Evolutionary conservation across 2,797 vertebrate genomes (phyloP).

Genomic region (Sebastolobus altivelis): DNA sequence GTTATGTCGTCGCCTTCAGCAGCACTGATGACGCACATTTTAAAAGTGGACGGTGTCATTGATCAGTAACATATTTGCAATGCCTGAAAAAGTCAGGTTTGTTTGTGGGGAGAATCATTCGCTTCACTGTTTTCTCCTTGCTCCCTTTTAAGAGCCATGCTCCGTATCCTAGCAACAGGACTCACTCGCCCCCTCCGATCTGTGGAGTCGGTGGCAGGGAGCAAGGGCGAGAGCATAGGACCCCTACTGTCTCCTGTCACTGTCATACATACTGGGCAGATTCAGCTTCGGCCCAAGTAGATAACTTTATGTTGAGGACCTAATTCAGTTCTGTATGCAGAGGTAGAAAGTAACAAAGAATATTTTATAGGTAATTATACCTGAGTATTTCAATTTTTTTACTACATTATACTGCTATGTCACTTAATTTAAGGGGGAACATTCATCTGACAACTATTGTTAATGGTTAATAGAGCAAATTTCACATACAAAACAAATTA

Average conservation of each 20-base stretch:
- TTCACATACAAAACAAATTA: too few species aligned
- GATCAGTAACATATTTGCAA: slow-evolving; percentile 73
- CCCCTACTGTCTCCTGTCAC: slow-evolving; percentile 71
- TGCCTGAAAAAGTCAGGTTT: slow-evolving; percentile 72
- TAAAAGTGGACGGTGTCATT: slow-evolving; percentile 60
- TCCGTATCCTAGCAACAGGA: slow-evolving; percentile 87
- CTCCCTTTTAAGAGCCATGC: slow-evolving; percentile 75
- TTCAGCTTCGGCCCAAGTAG: slow-evolving; percentile 21
- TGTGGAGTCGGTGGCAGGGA: slow-evolving; percentile 66
- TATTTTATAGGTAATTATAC: not conserved
- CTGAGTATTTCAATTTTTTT: too few species aligned
- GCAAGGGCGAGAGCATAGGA: slow-evolving; percentile 68
- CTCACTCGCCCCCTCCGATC: slow-evolving; percentile 61
- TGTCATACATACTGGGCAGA: slow-evolving; percentile 60
- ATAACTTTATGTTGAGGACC: not conserved
- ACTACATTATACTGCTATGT: not conserved
- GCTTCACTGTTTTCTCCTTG: slow-evolving; percentile 68
- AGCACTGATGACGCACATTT: slow-evolving; percentile 27
- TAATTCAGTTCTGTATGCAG: not conserved
- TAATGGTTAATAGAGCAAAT: not conserved
- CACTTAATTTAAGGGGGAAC: not conserved
- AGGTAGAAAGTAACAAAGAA: not conserved
- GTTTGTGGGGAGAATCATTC: slow-evolving; percentile 72
- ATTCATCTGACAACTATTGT: not conserved
- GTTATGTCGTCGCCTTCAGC: slow-evolving; percentile 19